Evolutionary conservation across 2,113 vertebrate species (phyloP).

Genomic region (Hemibagrus wyckioides): DNA sequence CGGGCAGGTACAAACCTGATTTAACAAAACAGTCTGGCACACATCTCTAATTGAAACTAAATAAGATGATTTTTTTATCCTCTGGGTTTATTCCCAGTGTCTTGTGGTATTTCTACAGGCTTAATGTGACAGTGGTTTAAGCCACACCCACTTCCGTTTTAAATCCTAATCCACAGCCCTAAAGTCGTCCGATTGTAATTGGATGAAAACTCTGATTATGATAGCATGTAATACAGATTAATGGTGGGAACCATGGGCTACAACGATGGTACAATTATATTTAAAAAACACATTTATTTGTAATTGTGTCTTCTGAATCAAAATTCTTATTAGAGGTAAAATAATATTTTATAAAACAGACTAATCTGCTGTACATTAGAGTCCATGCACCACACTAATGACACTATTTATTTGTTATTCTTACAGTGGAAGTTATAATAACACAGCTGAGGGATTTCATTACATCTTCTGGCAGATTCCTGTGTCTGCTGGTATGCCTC

Average conservation of each 20-base stretch:
- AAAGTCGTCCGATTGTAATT: background rate
- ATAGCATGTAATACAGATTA: background rate
- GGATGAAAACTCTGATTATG: background rate
- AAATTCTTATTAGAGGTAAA: background rate
- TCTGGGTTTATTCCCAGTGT: background rate
- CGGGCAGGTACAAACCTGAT: background rate
- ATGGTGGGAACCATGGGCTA: background rate
- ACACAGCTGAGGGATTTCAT: conserved; percentile 30
- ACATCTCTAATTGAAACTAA: background rate
- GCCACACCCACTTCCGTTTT: background rate
- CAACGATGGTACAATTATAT: background rate
- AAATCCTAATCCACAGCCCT: background rate
- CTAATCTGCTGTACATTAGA: background rate
- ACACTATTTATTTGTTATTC: conserved; percentile 14
- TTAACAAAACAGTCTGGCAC: background rate
- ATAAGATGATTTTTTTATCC: background rate
- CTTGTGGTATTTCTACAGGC: background rate
- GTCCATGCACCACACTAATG: background rate
- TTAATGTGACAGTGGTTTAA: background rate
- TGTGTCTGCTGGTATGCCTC: conserved; percentile 34
- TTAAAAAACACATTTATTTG: background rate
- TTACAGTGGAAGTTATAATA: background rate
- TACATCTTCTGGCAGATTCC: conserved; percentile 36
- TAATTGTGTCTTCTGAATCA: background rate
- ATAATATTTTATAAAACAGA: background rate